Base-by-base conservation (phyloP, 2,113 vertebrate species). In the Anolis sagrei region DNA sequence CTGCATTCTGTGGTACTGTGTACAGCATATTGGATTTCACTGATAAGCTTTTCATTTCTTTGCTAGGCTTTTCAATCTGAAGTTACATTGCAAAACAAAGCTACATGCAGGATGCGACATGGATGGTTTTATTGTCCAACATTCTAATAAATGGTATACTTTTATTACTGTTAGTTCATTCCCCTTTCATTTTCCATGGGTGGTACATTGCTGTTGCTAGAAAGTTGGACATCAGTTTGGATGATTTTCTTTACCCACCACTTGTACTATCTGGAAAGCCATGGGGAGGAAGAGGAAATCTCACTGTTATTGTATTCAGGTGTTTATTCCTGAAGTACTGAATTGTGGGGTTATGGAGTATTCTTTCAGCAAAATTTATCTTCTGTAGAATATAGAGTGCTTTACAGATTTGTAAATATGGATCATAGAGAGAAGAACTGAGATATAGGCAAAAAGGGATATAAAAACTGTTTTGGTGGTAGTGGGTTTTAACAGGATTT, bases 11-110 rank as follows among this genome's bases (percentile, higher is more conserved):
- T 70, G n/a, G 48, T 18, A 81, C 29, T 34, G 5, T 21, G 18
- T 73, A 73, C 48, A 29, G 27, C 36, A 23, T n/a, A 25, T 77
- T 77, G 23, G 34, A 79, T 64, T 39, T 13, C n/a, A 61, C 6
- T 14, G 7, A n/a, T 23, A 25, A 21, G 80, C 88, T 68, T 23
- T 68, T 27, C 64, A 66, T 25, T 66, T 66, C 27, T 66, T 27
- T 66, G 64, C 23, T 66, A 27, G 64, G 64, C 1, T 66, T 95
- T 95, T 95, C 87, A 94, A 86, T 93, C 90, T 93, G 93, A 86
- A 48, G 62, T 88, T 89, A 58, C 29, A 83, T 88, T 92, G 90
- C 92, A 93, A 85, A 86, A 75, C 82, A 81, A 92, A 14, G 34
- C 39, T 27, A 11, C 10, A 39, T 79, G 61, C 58, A 83, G 21